Percentiles rank a stretch among this genome's conserved stretches.
Conservation (phyloP, 1,140 invertebrate genomes). For the Cyclargus thomasi region DNA sequence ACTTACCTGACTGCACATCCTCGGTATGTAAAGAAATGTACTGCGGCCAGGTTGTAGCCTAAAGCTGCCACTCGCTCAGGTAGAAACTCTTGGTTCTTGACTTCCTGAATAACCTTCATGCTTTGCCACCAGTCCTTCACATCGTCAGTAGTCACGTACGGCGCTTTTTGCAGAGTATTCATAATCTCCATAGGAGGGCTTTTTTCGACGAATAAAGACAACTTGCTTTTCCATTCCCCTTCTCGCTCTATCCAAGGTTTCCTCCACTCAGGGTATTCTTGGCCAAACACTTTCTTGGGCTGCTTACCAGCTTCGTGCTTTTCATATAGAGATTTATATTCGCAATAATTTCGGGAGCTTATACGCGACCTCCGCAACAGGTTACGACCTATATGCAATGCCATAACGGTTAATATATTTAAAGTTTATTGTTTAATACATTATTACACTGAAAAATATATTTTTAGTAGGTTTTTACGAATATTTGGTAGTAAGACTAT, state of each 20-base stretch:
- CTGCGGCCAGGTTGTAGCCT: slow-evolving; percentile 58
- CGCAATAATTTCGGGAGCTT: slow-evolving; percentile 43
- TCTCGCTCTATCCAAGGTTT: slow-evolving; percentile 56
- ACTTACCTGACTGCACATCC: slow-evolving; percentile 52
- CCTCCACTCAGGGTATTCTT: slow-evolving; percentile 58
- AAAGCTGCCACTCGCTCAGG: slow-evolving; percentile 47
- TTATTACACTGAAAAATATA: background rate
- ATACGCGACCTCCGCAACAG: slow-evolving; percentile 28
- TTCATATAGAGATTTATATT: slow-evolving; percentile 60
- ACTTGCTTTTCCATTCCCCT: slow-evolving; percentile 55
- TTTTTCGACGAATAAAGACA: slow-evolving; percentile 57
- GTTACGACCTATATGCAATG: slow-evolving; percentile 31
- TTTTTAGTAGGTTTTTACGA: too few species aligned
- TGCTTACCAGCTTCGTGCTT: slow-evolving; percentile 52
- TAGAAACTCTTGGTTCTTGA: slow-evolving; percentile 55
- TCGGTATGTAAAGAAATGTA: slow-evolving; percentile 62
- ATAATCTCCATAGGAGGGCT: slow-evolving; percentile 54
- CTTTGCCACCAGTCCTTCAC: slow-evolving; percentile 52
- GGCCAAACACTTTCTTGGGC: slow-evolving; percentile 47
- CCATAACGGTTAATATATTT: slow-evolving; percentile 26
- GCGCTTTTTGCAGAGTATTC: slow-evolving; percentile 45
- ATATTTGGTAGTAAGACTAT: too few species aligned
- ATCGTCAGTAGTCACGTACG: slow-evolving; percentile 40
- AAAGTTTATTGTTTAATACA: background rate
- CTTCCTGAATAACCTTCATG: slow-evolving; percentile 59